phyloP scores from a whole-genome alignment of 1,140 invertebrate species.

The Stratiolaelaps scimitus region DNA sequence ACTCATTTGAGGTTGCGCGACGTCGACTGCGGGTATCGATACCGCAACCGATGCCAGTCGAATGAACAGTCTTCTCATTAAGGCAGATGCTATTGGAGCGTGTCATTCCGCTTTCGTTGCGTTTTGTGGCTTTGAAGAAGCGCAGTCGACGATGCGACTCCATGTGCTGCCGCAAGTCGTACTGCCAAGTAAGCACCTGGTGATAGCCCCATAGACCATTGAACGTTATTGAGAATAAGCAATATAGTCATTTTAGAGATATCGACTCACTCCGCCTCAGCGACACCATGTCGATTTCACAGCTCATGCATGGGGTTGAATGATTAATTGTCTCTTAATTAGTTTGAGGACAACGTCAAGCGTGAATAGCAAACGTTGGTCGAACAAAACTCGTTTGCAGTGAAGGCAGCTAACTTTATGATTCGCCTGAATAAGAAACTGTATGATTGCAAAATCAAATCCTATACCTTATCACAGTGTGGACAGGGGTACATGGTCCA shows the following conservation, averaged over 20 bases:
- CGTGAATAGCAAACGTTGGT: background rate
- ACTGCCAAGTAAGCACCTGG: constrained; percentile 27
- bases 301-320: too few relatives aligned
- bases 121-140: too few relatives aligned
- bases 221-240: background rate
- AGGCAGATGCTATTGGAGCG: too few relatives aligned
- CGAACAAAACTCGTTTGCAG: background rate
- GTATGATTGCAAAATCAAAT: background rate
- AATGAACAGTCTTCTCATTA: too few relatives aligned
- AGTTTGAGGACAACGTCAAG: background rate
- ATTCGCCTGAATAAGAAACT: background rate
- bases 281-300: too few relatives aligned
- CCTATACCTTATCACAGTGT: constrained; percentile 15
- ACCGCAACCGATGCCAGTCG: too few relatives aligned
- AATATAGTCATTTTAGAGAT: background rate
- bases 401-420: background rate
- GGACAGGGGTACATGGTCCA: constrained; percentile 26
- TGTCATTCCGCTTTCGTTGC: too few relatives aligned
- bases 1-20: too few relatives aligned
- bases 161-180: constrained; percentile 7
- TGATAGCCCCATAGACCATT: background rate
- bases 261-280: background rate
- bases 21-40: too few relatives aligned
- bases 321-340: too few relatives aligned
- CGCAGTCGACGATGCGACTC: constrained; percentile 18